Percentiles rank a stretch among this genome's conserved stretches.
Evolutionary conservation across 2,888 invertebrate species (phyloP).

Genomic region (Chrysopilus asiliformis): DNA sequence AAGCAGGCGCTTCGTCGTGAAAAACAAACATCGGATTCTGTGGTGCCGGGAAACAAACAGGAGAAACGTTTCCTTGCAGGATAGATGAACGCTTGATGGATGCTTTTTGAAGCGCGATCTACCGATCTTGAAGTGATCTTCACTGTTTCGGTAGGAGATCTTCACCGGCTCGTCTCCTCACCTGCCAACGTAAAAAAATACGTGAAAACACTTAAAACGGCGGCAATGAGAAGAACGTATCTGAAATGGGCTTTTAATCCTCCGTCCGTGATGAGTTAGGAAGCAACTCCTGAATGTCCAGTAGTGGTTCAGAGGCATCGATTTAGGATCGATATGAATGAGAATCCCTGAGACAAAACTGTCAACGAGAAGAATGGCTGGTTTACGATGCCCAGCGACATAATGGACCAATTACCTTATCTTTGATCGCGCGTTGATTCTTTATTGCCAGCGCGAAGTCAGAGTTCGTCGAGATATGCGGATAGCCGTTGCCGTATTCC

Average conservation of each 20-base stretch:
- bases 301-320: too few species aligned
- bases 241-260: background rate
- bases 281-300: too few species aligned
- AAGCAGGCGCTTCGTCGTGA: too few species aligned
- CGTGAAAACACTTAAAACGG: too few species aligned
- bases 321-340: constrained; percentile 8
- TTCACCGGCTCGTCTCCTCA: too few species aligned
- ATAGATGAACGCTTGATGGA: background rate
- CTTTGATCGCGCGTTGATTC: constrained; percentile 21
- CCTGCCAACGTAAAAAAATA: too few species aligned
- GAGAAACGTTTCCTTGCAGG: background rate
- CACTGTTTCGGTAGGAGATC: background rate
- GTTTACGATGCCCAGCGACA: constrained; percentile 14
- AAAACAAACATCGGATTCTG: too few species aligned
- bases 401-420: constrained; percentile 24
- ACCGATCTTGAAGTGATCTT: background rate
- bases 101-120: background rate
- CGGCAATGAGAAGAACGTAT: constrained; percentile 1
- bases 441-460: constrained; percentile 18
- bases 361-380: constrained; percentile 13
- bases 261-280: background rate
- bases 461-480: too few species aligned
- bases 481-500: constrained; percentile 5
- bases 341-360: constrained; percentile 13
- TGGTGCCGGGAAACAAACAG: constrained; percentile 1